Evolutionary conservation across 2,113 vertebrate species (phyloP).

Genomic region (Phylloscopus trochiloides): DNA sequence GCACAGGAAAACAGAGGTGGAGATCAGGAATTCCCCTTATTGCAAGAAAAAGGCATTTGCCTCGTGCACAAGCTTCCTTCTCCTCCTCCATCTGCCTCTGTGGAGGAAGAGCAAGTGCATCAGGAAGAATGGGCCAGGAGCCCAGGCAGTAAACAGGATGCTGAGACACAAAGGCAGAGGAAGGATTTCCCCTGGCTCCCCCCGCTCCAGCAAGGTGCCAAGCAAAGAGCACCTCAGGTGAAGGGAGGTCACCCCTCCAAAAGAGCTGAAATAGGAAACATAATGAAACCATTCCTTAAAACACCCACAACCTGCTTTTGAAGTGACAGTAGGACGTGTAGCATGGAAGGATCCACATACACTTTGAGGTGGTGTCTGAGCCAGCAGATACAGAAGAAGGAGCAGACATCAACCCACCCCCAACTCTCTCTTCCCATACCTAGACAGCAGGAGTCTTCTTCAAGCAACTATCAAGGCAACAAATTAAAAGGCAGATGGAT

Average conservation of each 20-base stretch:
- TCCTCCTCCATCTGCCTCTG: background rate
- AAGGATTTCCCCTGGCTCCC: slow-evolving; percentile 9
- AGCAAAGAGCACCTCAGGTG: slow-evolving; percentile 6
- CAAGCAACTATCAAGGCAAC: background rate
- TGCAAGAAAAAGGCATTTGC: background rate
- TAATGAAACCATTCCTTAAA: background rate
- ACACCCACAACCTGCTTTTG: background rate
- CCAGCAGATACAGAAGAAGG: background rate
- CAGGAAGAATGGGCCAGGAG: background rate
- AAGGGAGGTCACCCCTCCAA: background rate
- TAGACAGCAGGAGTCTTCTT: background rate
- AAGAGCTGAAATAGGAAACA: background rate
- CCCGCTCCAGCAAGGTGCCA: background rate
- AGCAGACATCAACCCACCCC: background rate
- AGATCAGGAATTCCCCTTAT: background rate
- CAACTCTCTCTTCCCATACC: background rate
- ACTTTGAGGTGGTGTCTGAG: background rate
- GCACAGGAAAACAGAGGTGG: background rate
- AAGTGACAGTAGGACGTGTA: background rate
- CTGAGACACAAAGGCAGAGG: slow-evolving; percentile 40
- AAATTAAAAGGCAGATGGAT: background rate
- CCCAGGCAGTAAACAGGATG: slow-evolving; percentile 40
- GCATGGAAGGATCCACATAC: background rate
- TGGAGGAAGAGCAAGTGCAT: slow-evolving; percentile 47
- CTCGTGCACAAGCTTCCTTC: background rate